Base-by-base conservation (phyloP, 2,797 vertebrate species). In the Eidolon dupreanum region DNA sequence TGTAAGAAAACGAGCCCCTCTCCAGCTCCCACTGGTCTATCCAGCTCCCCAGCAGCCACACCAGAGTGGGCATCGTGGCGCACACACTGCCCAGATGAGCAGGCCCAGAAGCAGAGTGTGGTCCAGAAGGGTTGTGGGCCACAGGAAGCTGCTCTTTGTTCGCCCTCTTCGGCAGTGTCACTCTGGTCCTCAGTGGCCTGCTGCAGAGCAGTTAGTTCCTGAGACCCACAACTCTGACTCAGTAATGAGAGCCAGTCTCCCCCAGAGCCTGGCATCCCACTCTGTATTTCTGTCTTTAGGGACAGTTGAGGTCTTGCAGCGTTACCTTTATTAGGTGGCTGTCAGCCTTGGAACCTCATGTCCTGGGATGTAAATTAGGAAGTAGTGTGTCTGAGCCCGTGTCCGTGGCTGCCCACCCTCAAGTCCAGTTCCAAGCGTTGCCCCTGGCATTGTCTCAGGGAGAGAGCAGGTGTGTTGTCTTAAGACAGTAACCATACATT, bases 391-490 rank as follows among this genome's bases (percentile, higher is more conserved):
- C 65, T 3, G 28, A 51, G 43, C 28, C 59, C 20, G 1, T 17
- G 24, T 59, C 59, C 3, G 0, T n/a, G 74, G 63, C 88, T 49
- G 55, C 71, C 66, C 3, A 0, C 28, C 49, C 41, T 28, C 36
- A 11, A 31, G 53, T 55, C 61, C 49, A 83, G 51, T 17, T 77
- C 43, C 38, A 65, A 49, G 51, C 11, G 68, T 55, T 57, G 59
- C 28, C 28, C 5, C n/a, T 63, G 12, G 17, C 70, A 24, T 84
- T 68, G 90, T 88, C 95, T 92, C 57, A 88, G 95, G 84, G 77
- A 95, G 31, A 28, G 16, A 94, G 79, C 75, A 82, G 71, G 31
- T 78, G 31, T 77, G 53, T 79, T 96, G 6, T 81, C 96, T 38
- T 61, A 71, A 78, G 55, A 90, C 43, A 28, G 9, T 24, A 93